Conservation (phyloP, 2,888 invertebrate species). For the Campopleginae sp. region DNA sequence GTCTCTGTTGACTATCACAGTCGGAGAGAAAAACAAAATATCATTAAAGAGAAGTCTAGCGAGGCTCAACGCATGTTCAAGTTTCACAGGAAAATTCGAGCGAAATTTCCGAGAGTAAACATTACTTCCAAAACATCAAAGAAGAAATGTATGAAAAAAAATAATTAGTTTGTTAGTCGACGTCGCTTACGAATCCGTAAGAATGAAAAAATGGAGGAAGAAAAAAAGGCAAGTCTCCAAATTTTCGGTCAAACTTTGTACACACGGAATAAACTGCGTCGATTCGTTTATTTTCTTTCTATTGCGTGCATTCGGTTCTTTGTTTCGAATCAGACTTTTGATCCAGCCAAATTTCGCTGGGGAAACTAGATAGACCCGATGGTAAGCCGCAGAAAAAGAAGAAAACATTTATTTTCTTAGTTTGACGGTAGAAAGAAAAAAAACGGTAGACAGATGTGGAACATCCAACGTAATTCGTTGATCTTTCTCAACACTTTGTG, state of each 20-base stretch:
- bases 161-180: neutral
- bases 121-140: neutral
- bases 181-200: neutral
- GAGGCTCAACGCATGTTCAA: neutral
- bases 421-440: constrained; percentile 6
- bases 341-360: neutral
- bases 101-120: neutral
- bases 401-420: constrained; percentile 20
- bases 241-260: neutral
- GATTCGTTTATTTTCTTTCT: neutral
- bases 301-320: neutral
- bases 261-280: neutral
- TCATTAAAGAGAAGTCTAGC: neutral
- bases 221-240: neutral
- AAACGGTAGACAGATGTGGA: constrained; percentile 14
- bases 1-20: neutral
- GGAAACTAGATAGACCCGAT: constrained; percentile 13
- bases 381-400: constrained; percentile 11
- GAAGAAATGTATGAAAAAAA: neutral
- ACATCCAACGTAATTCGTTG: constrained; percentile 26
- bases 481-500: constrained; percentile 30
- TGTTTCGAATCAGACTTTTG: neutral
- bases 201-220: neutral
- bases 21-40: neutral
- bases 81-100: neutral